A percentile compares a stretch with the other conserved stretches of the same genome.
Evolutionary conservation across 30 jellyfish, hydroid and myxozoan species (phyloP).

Genomic region (Aurelia aurita): DNA sequence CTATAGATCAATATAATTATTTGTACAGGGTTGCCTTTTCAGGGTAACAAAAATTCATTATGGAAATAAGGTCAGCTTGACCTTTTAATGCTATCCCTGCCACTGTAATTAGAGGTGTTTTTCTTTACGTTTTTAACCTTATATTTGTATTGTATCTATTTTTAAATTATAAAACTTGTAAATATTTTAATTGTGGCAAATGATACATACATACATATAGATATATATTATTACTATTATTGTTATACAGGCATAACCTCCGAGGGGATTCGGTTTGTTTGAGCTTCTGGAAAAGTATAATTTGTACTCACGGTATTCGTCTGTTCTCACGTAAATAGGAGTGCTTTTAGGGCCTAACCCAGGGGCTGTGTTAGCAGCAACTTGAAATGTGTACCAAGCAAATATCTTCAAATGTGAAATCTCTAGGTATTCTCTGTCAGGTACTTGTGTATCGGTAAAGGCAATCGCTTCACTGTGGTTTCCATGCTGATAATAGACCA

Average conservation of each 20-base stretch:
- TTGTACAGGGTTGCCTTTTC: no score
- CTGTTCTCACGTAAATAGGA: constrained; percentile 51
- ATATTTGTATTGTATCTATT: no score
- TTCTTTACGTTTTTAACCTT: no score
- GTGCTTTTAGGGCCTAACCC: constrained; percentile 48
- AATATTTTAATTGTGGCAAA: no score
- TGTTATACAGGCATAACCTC: background rate
- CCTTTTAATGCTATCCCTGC: no score
- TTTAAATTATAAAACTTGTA: no score
- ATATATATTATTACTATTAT: no score
- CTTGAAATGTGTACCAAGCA: constrained; percentile 58
- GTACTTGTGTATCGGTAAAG: constrained; percentile 38
- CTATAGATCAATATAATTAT: no score
- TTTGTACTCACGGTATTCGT: constrained; percentile 42
- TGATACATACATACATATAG: no score
- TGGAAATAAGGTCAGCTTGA: no score
- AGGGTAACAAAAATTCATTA: no score
- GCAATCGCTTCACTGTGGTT: constrained; percentile 48
- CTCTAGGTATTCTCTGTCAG: constrained; percentile 31
- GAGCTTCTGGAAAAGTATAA: background rate
- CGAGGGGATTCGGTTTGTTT: constrained; percentile 2
- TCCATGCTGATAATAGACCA: constrained; percentile 52
- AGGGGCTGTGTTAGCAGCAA: constrained; percentile 47
- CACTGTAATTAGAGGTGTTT: no score
- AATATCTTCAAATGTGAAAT: constrained; percentile 34